Evolutionary conservation across 2,113 vertebrate genomes (phyloP), one percentile per base, ranked within the genome.

Genomic region (Lophotis ruficrista): DNA sequence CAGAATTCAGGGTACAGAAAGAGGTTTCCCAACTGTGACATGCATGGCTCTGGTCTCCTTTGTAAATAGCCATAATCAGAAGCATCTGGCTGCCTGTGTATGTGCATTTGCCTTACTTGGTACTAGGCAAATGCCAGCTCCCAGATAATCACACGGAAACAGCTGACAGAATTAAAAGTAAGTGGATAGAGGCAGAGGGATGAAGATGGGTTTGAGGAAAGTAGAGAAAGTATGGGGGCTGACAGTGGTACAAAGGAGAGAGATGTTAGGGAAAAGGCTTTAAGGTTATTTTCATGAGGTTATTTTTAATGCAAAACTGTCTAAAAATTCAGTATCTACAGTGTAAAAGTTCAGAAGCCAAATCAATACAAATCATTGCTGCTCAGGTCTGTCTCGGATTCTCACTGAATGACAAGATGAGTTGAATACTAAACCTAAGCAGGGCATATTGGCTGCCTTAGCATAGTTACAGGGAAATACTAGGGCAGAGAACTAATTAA

Each of bases 31-130:
- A 66, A 58, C 33, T 14, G 19, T 64, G 57, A 79, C 69, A 24
- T 14, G 33, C 35, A 21, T 10, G 1, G 30, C 68, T 61, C 62
- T 68, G 89, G 43, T 89, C 91, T 91, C 89, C 23, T 66, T 68
- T 88, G 91, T 92, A 93, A 94, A 97, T 3, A 96, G 60, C 56
- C 95, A 92, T 96, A 90, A 97, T 94, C 60, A 92, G 84, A 95
- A 94, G 43, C 95, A 93, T 94, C 94, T 96, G 94, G 31, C 56
- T 91, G 51, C 35, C 37, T 91, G 43, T 60, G 56, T 78, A 8
- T 43, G 41, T 81, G 71, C 14, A 0, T 89, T 95, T 94, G 76
- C 65, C 68, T 83, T 66, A 22, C 50, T 69, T 27, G 60, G 84
- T 81, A 58, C 84, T 89, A 61, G 16, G 83, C 80, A 96, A 95